Conservation (phyloP, 2,888 invertebrate genomes). For the Thymelicus sylvestris region DNA sequence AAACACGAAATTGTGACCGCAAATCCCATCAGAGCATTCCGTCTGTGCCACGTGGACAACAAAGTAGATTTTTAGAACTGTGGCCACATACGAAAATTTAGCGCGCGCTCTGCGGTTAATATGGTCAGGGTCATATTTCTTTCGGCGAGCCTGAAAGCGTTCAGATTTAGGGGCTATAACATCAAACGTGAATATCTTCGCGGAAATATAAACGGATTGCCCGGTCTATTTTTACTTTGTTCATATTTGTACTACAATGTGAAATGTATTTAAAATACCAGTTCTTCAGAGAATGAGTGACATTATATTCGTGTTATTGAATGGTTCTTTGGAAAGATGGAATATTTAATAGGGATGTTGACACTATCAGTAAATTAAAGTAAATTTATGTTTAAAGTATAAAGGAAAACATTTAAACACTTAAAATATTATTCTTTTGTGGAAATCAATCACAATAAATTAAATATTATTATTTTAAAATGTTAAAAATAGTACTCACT, state of each 20-base stretch:
- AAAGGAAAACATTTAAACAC: too few relatives aligned
- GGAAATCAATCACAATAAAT: too few relatives aligned
- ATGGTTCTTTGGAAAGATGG: too few relatives aligned
- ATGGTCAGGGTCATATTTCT: constrained; percentile 34
- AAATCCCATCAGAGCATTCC: constrained; percentile 38
- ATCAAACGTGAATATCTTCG: constrained; percentile 31
- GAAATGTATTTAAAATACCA: neutral
- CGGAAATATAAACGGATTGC: constrained; percentile 29
- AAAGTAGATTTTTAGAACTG: constrained; percentile 57
- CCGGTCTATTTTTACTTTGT: constrained; percentile 20
- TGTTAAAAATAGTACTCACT: too few relatives aligned
- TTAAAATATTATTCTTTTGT: too few relatives aligned
- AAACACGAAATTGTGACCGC: constrained; percentile 49
- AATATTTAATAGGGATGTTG: too few relatives aligned
- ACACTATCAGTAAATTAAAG: too few relatives aligned
- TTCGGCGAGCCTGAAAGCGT: constrained; percentile 27
- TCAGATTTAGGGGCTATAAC: constrained; percentile 29
- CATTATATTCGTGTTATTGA: too few relatives aligned
- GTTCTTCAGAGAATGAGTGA: neutral
- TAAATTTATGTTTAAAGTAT: too few relatives aligned
- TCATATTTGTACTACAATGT: constrained; percentile 37
- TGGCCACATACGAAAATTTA: constrained; percentile 52
- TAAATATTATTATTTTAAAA: too few relatives aligned
- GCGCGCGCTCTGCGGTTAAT: constrained; percentile 41
- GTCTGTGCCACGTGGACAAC: constrained; percentile 48